A percentile compares a stretch with the other conserved stretches of the same genome.
Evolutionary conservation across 2,888 invertebrate species (phyloP).

Genomic region (Tortricodes alternella): DNA sequence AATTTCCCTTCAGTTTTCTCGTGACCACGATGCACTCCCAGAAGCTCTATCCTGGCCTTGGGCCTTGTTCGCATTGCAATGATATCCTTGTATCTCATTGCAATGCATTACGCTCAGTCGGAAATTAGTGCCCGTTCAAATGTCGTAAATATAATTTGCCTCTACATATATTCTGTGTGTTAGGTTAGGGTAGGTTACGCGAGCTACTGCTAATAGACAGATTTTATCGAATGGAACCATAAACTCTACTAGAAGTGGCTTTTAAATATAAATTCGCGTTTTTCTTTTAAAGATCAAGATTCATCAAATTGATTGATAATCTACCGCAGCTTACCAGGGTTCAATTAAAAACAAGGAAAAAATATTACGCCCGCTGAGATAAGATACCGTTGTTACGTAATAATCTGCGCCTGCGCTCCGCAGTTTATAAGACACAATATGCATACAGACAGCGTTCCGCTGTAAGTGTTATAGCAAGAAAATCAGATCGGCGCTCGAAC

Average conservation of each 20-base stretch:
- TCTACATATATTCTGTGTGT: no score
- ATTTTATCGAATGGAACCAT: no score
- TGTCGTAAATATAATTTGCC: slow-evolving; percentile 7
- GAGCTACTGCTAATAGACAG: no score
- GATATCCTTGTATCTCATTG: slow-evolving; percentile 1
- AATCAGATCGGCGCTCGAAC: slow-evolving; percentile 56
- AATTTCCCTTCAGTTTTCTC: no score
- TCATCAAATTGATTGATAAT: no score
- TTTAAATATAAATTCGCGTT: neutral
- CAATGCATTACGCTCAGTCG: slow-evolving; percentile 10
- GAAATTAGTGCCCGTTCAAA: slow-evolving; percentile 11
- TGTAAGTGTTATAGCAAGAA: slow-evolving; percentile 44
- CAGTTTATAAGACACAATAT: slow-evolving; percentile 20
- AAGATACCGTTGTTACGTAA: no score
- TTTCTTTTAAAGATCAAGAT: neutral
- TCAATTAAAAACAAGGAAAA: no score
- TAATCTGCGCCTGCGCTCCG: neutral
- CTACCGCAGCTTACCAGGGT: no score
- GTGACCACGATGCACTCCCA: no score
- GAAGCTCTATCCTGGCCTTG: neutral
- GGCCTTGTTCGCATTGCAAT: neutral
- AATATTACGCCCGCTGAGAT: no score
- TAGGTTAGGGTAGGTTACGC: no score
- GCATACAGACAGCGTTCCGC: slow-evolving; percentile 33
- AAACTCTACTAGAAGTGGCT: neutral